Evolutionary conservation across 2,797 vertebrate genomes (phyloP).

Genomic region (Diplodus puntazzo): DNA sequence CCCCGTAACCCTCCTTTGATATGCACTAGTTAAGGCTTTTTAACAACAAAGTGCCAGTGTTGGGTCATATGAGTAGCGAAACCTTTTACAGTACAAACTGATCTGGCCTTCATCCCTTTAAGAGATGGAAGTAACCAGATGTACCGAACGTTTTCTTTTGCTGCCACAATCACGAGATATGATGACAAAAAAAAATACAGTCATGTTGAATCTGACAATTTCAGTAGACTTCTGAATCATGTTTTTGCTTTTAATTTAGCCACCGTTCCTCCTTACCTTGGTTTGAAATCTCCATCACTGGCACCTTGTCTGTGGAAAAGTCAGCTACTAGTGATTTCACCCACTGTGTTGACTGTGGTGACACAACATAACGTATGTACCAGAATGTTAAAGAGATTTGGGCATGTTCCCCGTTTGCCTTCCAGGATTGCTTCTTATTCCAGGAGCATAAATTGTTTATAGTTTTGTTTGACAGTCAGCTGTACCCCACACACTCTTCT

Average conservation of each 20-base stretch:
- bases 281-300: constrained; percentile 27
- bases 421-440: constrained; percentile 21
- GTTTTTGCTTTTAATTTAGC: not conserved
- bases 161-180: not conserved
- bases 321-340: constrained; percentile 24
- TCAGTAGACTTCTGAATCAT: not conserved
- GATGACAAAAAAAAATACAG: not conserved
- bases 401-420: constrained; percentile 27
- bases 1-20: constrained; percentile 26
- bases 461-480: constrained; percentile 14
- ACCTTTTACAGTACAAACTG: constrained; percentile 4
- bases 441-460: not conserved
- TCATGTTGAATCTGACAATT: not conserved
- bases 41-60: constrained; percentile 23
- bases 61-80: not conserved
- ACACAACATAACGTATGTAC: constrained; percentile 31
- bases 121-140: not conserved
- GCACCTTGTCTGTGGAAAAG: constrained; percentile 31
- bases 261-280: not conserved
- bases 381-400: constrained; percentile 32
- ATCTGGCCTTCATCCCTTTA: not conserved
- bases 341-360: constrained; percentile 41
- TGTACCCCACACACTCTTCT: not conserved
- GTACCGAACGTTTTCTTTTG: not conserved
- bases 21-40: constrained; percentile 23